Evolutionary conservation across 2,888 invertebrate species (phyloP), one percentile per base, ranked within the genome.

Genomic region (Leucoptera coffeella): DNA sequence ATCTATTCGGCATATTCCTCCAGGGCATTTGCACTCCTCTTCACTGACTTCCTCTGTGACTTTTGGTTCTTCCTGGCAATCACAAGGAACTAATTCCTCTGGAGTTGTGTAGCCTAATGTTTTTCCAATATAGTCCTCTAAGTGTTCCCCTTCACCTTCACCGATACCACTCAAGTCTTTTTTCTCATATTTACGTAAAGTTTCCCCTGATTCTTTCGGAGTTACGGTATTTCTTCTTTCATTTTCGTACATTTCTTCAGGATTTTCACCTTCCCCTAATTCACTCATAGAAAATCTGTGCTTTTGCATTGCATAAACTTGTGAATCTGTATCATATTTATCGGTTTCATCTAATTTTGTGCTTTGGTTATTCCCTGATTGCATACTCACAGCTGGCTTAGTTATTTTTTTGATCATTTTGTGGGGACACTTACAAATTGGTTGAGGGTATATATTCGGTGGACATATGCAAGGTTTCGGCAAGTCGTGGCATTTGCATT

Each of bases 401-500:
- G 23, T 30, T 33, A 5, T 53, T 52, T 30, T 59, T 57, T 30
- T 37, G 29, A 37, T 51, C n/a, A n/a, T n/a, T 45, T n/a, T n/a
- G n/a, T n/a, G n/a, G n/a, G n/a, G n/a, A 36, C 67, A 67, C 17
- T 35, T 36, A 32, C 67, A 67, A 28, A 55, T 28, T 20, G 60
- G 53, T 29, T 33, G 41, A n/a, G 62, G 54, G 39, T 42, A 55
- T 30, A 48, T 51, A 14, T 36, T 45, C 2, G 44, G 39, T 20
- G 48, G 33, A 33, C 67, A 69, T 30, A 59, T 34, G 32, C 67
- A 65, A 14, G 62, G 62, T 32, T 54, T 60, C n/a, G 51, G 43
- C 14, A 64, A 32, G 11, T 46, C 22, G 3, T 40, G 46, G 37
- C 67, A 67, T 24, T 42, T 45, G 33, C 69, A 69, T 22, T 35